Base-by-base conservation (phyloP, 92 coral and sea anemone genomes). In the Diadumene lineata region DNA sequence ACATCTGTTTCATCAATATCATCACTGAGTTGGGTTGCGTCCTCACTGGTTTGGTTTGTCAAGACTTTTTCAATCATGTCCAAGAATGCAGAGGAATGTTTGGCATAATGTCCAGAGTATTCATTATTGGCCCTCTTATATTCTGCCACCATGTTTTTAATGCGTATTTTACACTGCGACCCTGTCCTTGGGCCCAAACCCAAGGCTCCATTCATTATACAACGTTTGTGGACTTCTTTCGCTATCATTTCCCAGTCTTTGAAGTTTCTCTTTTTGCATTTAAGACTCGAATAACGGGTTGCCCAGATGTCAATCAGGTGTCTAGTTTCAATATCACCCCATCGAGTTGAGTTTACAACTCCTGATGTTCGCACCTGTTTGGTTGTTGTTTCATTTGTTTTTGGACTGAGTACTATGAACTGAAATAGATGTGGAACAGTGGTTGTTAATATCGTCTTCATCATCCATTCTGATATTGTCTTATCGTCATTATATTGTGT, bases 241-340 rank as follows among this genome's bases (percentile, higher is more conserved):
- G 97, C 90, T 32, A 91, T 91, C 68, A 77, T 58, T 66, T 91
- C 91, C 97, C 97, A 91, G 66, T 91, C 97, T 60, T 85, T 88
- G 67, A 84, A 88, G 46, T 91, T 91, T 28, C 97, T 55, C 34
- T 88, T 88, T 65, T 91, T 91, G 18, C 84, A 87, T 62, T 68
- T 86, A 25, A 91, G 88, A 1, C 82, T 43, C 15, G 86, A 73
- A 50, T 91, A 91, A 30, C 90, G 87, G 10, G 81, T 74, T 43
- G 90, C 81, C 97, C 97, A 91, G 27, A 91, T 70, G 25, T 90
- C 90, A 0, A 91, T 72, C 16, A 91, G 58, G 75, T 77, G 66
- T 55, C 86, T 80, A 1, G 97, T 91, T 73, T 91, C 97, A 0
- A 76, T 56, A 44, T 91, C 97, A 17, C 90, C 65, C 97, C 97